These are phyloP conservation scores for Archivesica marissinica DNA, from an alignment of 1,140 invertebrate genomes.

Conservation along the genomic window DNA sequence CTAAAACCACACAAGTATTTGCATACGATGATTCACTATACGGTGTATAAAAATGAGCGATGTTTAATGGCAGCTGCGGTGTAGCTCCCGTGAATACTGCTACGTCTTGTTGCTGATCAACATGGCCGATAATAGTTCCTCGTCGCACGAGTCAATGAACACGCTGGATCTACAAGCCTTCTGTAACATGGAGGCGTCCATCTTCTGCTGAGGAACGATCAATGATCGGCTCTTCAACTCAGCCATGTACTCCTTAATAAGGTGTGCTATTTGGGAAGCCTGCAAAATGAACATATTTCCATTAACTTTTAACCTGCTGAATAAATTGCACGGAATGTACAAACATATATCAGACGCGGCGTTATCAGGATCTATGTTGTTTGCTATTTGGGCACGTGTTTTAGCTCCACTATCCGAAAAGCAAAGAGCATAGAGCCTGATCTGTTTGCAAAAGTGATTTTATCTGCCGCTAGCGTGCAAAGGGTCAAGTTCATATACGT, in stretches of 20 bases:
- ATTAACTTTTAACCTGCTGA: no score
- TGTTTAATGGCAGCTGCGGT: not conserved
- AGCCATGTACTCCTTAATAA: slow-evolving; percentile 93
- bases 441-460: no score
- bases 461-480: no score
- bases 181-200: slow-evolving; percentile 31
- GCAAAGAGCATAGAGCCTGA: no score
- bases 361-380: no score
- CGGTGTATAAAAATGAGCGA: not conserved
- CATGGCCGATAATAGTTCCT: slow-evolving; percentile 53
- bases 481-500: no score
- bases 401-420: no score
- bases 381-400: no score
- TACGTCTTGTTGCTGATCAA: slow-evolving; percentile 39
- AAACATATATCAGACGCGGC: no score
- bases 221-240: slow-evolving; percentile 76
- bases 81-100: not conserved
- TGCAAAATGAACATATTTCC: no score
- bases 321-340: no score
- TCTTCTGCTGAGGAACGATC: slow-evolving; percentile 64
- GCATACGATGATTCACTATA: not conserved
- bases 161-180: slow-evolving; percentile 56
- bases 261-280: slow-evolving; percentile 96
- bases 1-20: not conserved
- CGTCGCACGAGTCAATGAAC: slow-evolving; percentile 59